A percentile compares a stretch with the other conserved stretches of the same genome.
Conservation (phyloP, 1,140 invertebrate genomes). For the Neelides sp. region DNA sequence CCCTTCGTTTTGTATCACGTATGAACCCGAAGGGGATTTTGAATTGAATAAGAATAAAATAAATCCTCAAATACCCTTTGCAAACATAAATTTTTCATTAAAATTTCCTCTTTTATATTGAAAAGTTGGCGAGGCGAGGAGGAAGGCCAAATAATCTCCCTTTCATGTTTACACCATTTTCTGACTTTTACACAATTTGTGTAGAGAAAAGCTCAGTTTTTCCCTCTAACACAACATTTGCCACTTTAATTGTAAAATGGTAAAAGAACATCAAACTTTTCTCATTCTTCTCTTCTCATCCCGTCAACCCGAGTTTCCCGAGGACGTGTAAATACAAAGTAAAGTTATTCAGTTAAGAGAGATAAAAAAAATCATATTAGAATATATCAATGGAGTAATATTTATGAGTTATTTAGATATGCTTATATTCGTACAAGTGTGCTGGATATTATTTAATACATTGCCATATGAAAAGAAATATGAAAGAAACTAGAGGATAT, state of each 20-base stretch:
- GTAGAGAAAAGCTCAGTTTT: too few species aligned
- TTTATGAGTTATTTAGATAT: too few species aligned
- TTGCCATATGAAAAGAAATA: too few species aligned
- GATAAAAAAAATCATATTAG: too few species aligned
- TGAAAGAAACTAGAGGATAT: too few species aligned
- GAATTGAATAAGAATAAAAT: not conserved
- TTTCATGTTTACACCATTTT: not conserved
- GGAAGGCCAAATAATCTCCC: not conserved
- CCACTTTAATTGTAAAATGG: not conserved
- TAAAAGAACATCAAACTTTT: not conserved
- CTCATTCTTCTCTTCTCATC: too few species aligned
- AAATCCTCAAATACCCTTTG: not conserved
- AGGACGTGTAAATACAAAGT: too few species aligned
- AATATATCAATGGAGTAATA: too few species aligned
- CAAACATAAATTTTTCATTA: slow-evolving; percentile 5
- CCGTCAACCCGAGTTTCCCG: too few species aligned
- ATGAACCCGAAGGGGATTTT: slow-evolving; percentile 3
- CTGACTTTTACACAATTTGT: not conserved
- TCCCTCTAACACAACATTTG: not conserved
- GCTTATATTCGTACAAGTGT: too few species aligned
- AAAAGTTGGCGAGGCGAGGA: not conserved
- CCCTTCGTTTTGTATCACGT: not conserved
- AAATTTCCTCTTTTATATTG: not conserved
- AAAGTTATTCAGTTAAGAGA: too few species aligned
- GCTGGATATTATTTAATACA: too few species aligned